These are phyloP conservation scores for Laothoe populi DNA, from an alignment of 2,888 invertebrate genomes.

Conservation along the genomic window DNA sequence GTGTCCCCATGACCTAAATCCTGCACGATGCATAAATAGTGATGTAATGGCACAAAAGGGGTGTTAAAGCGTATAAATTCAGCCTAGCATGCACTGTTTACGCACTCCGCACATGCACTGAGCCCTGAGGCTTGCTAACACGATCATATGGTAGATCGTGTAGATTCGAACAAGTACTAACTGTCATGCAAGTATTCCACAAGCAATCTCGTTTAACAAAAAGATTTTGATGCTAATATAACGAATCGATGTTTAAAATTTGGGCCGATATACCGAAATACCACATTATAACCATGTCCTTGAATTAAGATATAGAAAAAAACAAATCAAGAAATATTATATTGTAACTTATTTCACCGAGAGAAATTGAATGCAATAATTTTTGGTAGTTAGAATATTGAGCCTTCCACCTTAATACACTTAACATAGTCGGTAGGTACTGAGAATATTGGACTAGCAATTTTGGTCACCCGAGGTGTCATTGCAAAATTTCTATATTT, in stretches of 20 bases:
- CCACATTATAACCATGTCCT: too few species aligned
- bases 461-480: not conserved
- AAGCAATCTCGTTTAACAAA: not conserved
- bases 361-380: too few species aligned
- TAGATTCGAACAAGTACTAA: not conserved
- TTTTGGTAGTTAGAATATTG: too few species aligned
- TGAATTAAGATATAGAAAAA: too few species aligned
- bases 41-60: not conserved
- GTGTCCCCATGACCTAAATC: conserved; percentile 1
- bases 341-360: too few species aligned
- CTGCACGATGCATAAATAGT: not conserved
- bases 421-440: too few species aligned
- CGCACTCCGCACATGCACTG: conserved; percentile 2
- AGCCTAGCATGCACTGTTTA: conserved; percentile 14
- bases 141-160: not conserved
- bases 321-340: too few species aligned
- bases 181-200: not conserved
- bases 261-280: too few species aligned
- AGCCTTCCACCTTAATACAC: too few species aligned
- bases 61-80: conserved; percentile 3
- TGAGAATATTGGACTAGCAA: too few species aligned
- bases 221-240: too few species aligned
- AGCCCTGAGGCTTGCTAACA: conserved; percentile 13
- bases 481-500: not conserved
- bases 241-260: too few species aligned